Base-by-base conservation (phyloP, 23 tunicate genomes). In the Halocynthia aurantium region DNA sequence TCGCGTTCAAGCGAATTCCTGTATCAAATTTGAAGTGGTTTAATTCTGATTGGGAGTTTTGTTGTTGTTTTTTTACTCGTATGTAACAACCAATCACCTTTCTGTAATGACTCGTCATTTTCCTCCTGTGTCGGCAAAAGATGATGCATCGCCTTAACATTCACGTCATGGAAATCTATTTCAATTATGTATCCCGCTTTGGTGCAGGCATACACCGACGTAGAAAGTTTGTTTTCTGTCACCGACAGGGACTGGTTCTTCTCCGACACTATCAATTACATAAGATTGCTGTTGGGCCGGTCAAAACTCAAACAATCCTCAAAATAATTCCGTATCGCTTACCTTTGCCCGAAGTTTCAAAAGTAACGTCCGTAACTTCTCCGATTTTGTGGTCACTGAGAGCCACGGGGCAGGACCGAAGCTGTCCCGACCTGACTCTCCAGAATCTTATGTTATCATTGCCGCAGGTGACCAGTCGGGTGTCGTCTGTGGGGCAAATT, bases 401-500 rank as follows among this genome's bases (percentile, higher is more conserved):
- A 61, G 80, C 79, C 64, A 88, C 88, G 6, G 98, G 92, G 75
- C 98, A 92, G 8, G 98, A 92, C 44, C 98, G 77, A 56, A 92
- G 85, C 51, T 92, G 98, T 53, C 84, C 89, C 57, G 98, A 86
- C 11, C 88, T 74, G 51, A 92, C 92, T 53, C 93, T 55, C 98
- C 98, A 92, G 57, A 92, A 92, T 61, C 91, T 72, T 73, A 92
- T 74, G 86, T 86, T 92, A 56, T 92, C 98, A 22, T 84, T 64
- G 0, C 92, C 91, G 61, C 98, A 92, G 18, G 92, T 81, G 19
- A 86, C 92, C 77, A 92, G 76, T 50, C 98, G 88, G 49, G 88
- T 82, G 76, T 92, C 98, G 64, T 92, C 89, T 57, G 78, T 77
- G 5, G 98, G 98, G 51, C 83, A 86, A 7, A 92, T 80, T 1